These are phyloP conservation scores for Sabatieria punctata DNA, from an alignment of 2,888 invertebrate species.

Conservation along the genomic window DNA sequence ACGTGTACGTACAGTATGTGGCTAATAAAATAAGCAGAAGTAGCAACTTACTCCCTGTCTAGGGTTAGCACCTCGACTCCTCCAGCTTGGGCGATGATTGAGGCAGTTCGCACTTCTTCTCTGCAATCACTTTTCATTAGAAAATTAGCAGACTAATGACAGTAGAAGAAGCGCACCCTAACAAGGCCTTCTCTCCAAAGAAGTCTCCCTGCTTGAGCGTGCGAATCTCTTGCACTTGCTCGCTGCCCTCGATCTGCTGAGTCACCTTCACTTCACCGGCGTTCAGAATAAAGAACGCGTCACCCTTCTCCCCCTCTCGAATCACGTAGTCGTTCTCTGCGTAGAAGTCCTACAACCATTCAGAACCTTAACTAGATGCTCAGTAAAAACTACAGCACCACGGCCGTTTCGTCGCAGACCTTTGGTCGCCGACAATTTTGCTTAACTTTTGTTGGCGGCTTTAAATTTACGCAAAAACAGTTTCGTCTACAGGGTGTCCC, in stretches of 20 bases:
- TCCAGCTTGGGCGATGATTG: conserved; percentile 65
- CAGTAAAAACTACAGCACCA: no score
- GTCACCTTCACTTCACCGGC: conserved; percentile 50
- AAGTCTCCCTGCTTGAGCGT: conserved; percentile 57
- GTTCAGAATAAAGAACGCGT: conserved; percentile 75
- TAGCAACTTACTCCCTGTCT: conserved; percentile 54
- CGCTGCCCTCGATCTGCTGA: conserved; percentile 32
- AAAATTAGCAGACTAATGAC: background rate
- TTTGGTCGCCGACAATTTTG: no score
- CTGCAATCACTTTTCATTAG: conserved; percentile 13
- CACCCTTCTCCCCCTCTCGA: conserved; percentile 64
- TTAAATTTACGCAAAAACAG: no score
- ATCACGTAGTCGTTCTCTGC: conserved; percentile 59
- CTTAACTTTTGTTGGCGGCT: no score
- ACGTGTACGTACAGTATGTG: no score
- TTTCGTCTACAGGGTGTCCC: no score
- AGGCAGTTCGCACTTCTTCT: conserved; percentile 68
- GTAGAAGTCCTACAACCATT: conserved; percentile 51
- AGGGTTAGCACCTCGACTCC: conserved; percentile 68
- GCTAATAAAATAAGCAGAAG: no score
- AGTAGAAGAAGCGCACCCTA: conserved; percentile 39
- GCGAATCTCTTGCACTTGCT: conserved; percentile 49
- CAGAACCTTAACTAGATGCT: conserved; percentile 8
- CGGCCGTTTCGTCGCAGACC: no score
- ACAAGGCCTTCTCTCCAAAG: conserved; percentile 71